Evolutionary conservation across 2,888 invertebrate species (phyloP).

Genomic region (Parasteatoda lunata): DNA sequence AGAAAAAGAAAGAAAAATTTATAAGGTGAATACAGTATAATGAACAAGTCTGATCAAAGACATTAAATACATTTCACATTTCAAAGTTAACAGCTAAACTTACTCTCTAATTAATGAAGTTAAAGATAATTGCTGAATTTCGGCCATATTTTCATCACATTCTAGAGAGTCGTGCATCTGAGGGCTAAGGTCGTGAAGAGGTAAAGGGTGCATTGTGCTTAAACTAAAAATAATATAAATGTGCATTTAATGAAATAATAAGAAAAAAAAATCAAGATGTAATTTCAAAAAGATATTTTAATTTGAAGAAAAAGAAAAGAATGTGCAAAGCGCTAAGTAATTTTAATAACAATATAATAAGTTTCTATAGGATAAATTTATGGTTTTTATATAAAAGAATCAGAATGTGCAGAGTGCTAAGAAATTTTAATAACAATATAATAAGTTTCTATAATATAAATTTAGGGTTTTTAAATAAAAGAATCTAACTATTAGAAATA

Average conservation of each 20-base stretch:
- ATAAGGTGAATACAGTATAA: not conserved
- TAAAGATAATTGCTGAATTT: slow-evolving; percentile 54
- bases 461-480: no score
- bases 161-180: slow-evolving; percentile 55
- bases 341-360: no score
- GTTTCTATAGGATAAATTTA: no score
- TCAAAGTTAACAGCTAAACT: slow-evolving; percentile 21
- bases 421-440: not conserved
- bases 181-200: slow-evolving; percentile 57
- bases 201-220: slow-evolving; percentile 66
- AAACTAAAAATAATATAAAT: slow-evolving; percentile 61
- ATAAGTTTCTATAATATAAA: no score
- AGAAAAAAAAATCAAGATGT: no score
- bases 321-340: no score
- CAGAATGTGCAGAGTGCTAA: slow-evolving; percentile 22
- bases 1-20: slow-evolving; percentile 24
- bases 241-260: no score
- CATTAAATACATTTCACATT: not conserved
- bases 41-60: not conserved
- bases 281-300: no score
- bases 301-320: no score
- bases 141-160: slow-evolving; percentile 47
- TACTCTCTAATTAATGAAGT: slow-evolving; percentile 61
- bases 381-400: no score
- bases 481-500: no score